phyloP scores from a whole-genome alignment of 2,888 invertebrate species.

The Drosophila vallismaia region DNA sequence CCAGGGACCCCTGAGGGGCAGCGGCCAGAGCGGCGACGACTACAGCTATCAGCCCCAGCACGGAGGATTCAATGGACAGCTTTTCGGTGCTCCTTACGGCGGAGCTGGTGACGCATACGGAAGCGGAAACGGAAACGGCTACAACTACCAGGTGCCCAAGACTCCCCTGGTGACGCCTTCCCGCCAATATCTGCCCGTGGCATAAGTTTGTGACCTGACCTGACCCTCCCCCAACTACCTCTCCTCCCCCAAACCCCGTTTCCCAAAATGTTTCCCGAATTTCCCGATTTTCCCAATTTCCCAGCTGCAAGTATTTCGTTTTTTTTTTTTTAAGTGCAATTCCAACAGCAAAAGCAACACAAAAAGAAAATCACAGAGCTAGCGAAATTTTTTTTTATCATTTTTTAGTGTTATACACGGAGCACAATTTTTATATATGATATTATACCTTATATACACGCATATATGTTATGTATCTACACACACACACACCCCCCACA shows the following conservation, averaged over 20 bases:
- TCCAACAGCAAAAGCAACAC: slow-evolving; percentile 52
- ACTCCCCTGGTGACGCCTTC: slow-evolving; percentile 58
- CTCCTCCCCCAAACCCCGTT: background rate
- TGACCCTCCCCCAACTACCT: background rate
- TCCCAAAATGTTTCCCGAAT: background rate
- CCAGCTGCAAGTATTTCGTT: slow-evolving; percentile 70
- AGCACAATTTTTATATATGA: slow-evolving; percentile 54
- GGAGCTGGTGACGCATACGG: slow-evolving; percentile 37
- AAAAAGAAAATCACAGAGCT: slow-evolving; percentile 38
- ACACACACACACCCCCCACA: slow-evolving; percentile 18
- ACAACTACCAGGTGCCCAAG: slow-evolving; percentile 72
- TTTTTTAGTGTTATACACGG: slow-evolving; percentile 69
- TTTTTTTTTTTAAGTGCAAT: slow-evolving; percentile 54
- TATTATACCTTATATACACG: slow-evolving; percentile 32
- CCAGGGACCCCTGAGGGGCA: slow-evolving; percentile 72
- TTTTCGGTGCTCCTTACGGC: slow-evolving; percentile 33
- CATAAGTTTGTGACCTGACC: slow-evolving; percentile 48
- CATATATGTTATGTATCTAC: slow-evolving; percentile 37
- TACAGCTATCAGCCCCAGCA: slow-evolving; percentile 68
- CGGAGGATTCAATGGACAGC: slow-evolving; percentile 21
- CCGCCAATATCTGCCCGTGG: slow-evolving; percentile 73
- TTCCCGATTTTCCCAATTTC: slow-evolving; percentile 18
- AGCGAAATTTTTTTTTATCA: slow-evolving; percentile 64
- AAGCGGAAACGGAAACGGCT: slow-evolving; percentile 65
- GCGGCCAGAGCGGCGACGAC: slow-evolving; percentile 81